These are phyloP conservation scores for Helostoma temminkii DNA, from an alignment of 2,797 vertebrate genomes.

Conservation along the genomic window DNA sequence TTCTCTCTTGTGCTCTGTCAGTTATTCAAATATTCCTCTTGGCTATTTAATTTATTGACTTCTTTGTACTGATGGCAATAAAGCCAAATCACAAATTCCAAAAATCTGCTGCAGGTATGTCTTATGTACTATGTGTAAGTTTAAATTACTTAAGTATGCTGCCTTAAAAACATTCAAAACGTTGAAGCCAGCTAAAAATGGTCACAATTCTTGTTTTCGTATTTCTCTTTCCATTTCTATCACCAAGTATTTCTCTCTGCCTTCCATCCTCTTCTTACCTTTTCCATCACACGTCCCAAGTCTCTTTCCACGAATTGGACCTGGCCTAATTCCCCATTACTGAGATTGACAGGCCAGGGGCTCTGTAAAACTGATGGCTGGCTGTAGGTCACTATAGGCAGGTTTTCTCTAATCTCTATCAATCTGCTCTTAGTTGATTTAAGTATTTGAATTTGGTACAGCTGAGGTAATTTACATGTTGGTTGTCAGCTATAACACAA, in stretches of 20 bases:
- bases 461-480: background rate
- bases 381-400: slow-evolving; percentile 35
- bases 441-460: background rate
- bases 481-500: background rate
- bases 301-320: slow-evolving; percentile 67
- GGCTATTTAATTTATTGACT: background rate
- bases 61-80: background rate
- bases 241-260: background rate
- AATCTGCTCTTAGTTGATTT: slow-evolving; percentile 24
- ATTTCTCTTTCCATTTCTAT: background rate
- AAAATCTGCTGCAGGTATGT: background rate
- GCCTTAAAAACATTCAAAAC: too few relatives aligned
- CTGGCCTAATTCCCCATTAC: slow-evolving; percentile 71
- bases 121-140: background rate
- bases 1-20: slow-evolving; percentile 20
- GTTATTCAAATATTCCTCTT: slow-evolving; percentile 4
- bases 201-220: background rate
- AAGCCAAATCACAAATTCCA: background rate
- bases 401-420: slow-evolving; percentile 33
- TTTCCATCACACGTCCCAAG: slow-evolving; percentile 40
- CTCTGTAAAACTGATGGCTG: slow-evolving; percentile 25
- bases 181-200: too few relatives aligned
- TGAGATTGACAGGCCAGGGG: slow-evolving; percentile 59
- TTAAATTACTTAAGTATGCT: background rate
- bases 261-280: slow-evolving; percentile 14